These are phyloP conservation scores for Harpagoxenus sublaevis DNA, from an alignment of 2,888 invertebrate genomes.

Conservation along the genomic window DNA sequence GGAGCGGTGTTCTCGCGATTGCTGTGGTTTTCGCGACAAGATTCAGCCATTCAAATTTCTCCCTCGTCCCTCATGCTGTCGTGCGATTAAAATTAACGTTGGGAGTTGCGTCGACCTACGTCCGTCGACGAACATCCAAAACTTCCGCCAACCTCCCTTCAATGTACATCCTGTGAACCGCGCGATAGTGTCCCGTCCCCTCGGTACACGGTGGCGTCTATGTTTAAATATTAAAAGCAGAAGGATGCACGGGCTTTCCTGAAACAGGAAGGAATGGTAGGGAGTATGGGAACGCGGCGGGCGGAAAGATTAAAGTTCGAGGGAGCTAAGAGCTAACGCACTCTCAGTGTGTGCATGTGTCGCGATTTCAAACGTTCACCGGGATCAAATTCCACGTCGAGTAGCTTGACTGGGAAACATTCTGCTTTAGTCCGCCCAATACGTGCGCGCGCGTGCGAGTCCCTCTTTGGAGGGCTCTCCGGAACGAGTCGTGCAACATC, in stretches of 20 bases:
- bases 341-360: constrained; percentile 42
- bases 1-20: neutral
- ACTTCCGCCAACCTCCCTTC: constrained; percentile 8
- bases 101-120: neutral
- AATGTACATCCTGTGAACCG: neutral
- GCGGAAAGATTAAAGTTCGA: constrained; percentile 47
- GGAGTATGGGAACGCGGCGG: neutral
- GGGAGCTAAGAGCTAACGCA: constrained; percentile 46
- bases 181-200: constrained; percentile 36
- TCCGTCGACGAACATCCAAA: neutral
- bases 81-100: constrained; percentile 24
- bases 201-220: neutral
- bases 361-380: constrained; percentile 61
- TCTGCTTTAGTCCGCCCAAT: constrained; percentile 48
- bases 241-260: constrained; percentile 41
- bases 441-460: constrained; percentile 11
- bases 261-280: constrained; percentile 20
- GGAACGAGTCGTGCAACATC: constrained; percentile 44
- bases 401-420: constrained; percentile 58
- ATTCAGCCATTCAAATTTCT: neutral
- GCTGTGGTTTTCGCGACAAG: neutral
- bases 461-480: constrained; percentile 60
- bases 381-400: constrained; percentile 69
- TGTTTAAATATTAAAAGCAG: constrained; percentile 51
- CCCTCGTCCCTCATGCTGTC: neutral